Evolutionary conservation across 2,888 invertebrate species (phyloP), one percentile per base, ranked within the genome.

Genomic region (Phania funesta): DNA sequence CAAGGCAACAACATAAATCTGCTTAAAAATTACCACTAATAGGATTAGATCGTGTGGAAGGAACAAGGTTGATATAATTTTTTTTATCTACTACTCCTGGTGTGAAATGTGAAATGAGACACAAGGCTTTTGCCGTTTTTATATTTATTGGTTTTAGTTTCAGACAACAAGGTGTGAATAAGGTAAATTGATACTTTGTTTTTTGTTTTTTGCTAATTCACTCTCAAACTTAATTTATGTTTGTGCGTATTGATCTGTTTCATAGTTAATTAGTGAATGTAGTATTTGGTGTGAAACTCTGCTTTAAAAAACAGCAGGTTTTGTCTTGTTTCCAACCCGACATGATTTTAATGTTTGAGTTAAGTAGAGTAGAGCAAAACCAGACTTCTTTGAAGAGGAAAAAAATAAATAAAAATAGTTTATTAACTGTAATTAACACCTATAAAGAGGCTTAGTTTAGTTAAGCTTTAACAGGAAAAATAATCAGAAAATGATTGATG

Each of bases 21-120:
- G 87, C 89, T 87, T 85, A 87, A 88, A 88, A 65, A 87, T 87
- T 87, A 88, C 87, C 88, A 87, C 88, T 88, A 88, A 88, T 89
- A 88, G 89, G 87, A 85, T 85, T 85, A 83, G 84, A 85, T 85
- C 84, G 84, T 79, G 58, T 79, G 71, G 78, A 79, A 64, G 70
- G 16, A 56, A 67, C 58, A 67, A 46, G 56, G 54, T 64, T 56
- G 77, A 71, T 64, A 65, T 73, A 73, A 44, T 18, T 71, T 71
- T 26, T 32, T 71, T 8, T 6, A 3, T 50, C 35, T 50, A 20
- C 58, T 29, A 13, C 16, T 73, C 58, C 64, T 79, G 71, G 58
- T 65, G 78, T 58, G 78, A 78, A 78, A 65, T 65, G 78, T 58
- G 78, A 78, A 78, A 65, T 65, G 48, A 58, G 41, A 71, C 46